Evolutionary conservation across 35 echinoderm and acorn worm species (phyloP).

Genomic region (Diadema setosum): DNA sequence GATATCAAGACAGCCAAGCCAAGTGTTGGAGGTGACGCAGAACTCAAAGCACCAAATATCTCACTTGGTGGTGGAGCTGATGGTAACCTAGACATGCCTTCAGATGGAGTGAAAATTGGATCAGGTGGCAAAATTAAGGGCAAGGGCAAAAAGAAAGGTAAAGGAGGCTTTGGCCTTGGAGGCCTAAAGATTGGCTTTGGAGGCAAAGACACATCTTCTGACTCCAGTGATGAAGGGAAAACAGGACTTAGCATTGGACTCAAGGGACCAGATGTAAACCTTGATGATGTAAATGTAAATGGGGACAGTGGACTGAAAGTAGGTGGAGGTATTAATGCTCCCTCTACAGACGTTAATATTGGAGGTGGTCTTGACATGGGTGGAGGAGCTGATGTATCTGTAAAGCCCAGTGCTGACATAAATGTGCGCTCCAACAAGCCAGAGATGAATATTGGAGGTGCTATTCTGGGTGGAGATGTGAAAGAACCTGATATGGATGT

Average conservation of each 20-base stretch:
- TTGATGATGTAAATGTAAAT: background rate
- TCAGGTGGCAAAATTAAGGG: background rate
- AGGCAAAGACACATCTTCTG: slow-evolving; percentile 8
- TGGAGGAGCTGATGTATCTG: too few species aligned
- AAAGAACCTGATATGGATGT: slow-evolving; percentile 31
- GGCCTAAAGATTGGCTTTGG: background rate
- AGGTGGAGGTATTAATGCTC: too few species aligned
- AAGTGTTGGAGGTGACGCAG: background rate
- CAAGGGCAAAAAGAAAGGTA: background rate
- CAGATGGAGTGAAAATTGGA: background rate
- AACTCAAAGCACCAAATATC: background rate
- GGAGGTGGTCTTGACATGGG: too few species aligned
- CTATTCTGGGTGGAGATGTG: too few species aligned
- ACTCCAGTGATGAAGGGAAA: background rate
- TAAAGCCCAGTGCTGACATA: too few species aligned
- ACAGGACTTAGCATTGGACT: background rate
- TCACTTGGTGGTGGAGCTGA: background rate
- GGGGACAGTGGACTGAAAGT: background rate
- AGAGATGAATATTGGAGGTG: too few species aligned
- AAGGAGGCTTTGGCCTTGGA: background rate
- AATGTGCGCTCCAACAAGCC: too few species aligned
- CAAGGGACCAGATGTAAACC: background rate
- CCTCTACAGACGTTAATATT: too few species aligned
- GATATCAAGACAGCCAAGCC: slow-evolving; percentile 16
- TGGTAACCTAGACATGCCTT: background rate